Base-by-base conservation (phyloP, 2,113 vertebrate genomes). In the Noctilio leporinus region DNA sequence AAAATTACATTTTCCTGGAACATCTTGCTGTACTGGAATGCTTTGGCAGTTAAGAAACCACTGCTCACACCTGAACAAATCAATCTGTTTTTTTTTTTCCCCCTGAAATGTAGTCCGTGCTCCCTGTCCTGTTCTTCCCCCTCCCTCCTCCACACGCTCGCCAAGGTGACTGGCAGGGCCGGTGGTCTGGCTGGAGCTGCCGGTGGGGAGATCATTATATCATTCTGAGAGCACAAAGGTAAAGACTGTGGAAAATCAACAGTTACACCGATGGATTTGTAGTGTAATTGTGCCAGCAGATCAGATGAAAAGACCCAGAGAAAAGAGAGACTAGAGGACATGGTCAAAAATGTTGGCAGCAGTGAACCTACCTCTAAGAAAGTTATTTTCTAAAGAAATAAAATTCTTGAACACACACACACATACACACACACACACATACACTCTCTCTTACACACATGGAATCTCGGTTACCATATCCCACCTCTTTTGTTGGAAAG, bases 41-140 rank as follows among this genome's bases (percentile, higher is more conserved):
- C 77, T 69, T 9, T 95, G 93, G 96, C 93, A 69, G 81, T 78
- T 40, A 53, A 93, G 95, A 94, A 92, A 94, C 75, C 84, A 30
- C 95, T 55, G 76, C 95, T 96, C 95, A 93, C 97, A 96, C 97
- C 97, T 96, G 95, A 97, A 97, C 95, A 96, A 96, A 97, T 97
- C 96, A 45, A 90, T 86, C 93, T 97, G 93, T 93, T 96, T 97
- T 91, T 67, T 62, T 30, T 62, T n/a, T n/a, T n/a, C n/a, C n/a
- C n/a, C 53, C 95, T 96, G 95, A 97, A 93, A 94, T 59, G 67
- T 35, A 78, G 88, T 73, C 65, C 67, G 30, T 30, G 77, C 75
- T 95, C 35, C 3, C 53, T 62, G 59, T 30, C 10, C 26, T 10
- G 28, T 30, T 62, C 59, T 28, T n/a, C 28, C 59, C 5, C 59